Evolutionary conservation across 2,113 vertebrate genomes (phyloP), one percentile per base, ranked within the genome.

Genomic region (Dascyllus trimaculatus): DNA sequence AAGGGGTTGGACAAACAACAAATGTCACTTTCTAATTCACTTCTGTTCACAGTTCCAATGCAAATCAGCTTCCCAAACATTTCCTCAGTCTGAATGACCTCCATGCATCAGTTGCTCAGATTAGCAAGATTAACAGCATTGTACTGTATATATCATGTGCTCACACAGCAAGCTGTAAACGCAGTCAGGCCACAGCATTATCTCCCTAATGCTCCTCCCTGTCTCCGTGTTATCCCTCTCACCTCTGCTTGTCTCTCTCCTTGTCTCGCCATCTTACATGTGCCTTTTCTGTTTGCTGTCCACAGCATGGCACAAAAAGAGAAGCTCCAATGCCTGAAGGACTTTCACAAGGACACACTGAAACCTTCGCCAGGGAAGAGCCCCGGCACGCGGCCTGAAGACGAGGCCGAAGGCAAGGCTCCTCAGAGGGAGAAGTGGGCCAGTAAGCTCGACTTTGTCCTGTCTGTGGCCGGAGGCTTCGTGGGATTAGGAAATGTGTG

Each of bases 331-430:
- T 98, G 96, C 91, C 91, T 99, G 88, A 99, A 99, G 90, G 98
- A 99, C 86, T 99, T 99, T 87, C 98, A 99, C 92, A 99, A 99
- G 92, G 98, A 99, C 93, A 99, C 97, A 67, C 92, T 99, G 86
- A 99, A 99, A 89, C 98, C 98, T 0, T 99, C 98, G 0, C 98
- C 98, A 0, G 98, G 98, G 45, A 99, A 99, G 93, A 99, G 98
- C 87, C 98, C 98, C 0, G 98, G 98, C 51, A 98, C 97, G 0
- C 93, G 97, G 57, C 97, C 98, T 0, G 98, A 99, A 86, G 98
- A 99, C 1, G 98, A 99, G 89, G 97, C 98, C 0, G 98, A 99
- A 58, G 98, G 98, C 2, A 98, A 98, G 80, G 94, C 95, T 0
- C 96, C 97, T 0, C 97, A 99, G 94, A 91, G 97, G 84, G 97